Evolutionary conservation across 2,797 vertebrate genomes (phyloP).

Genomic region (Ibycter americanus): DNA sequence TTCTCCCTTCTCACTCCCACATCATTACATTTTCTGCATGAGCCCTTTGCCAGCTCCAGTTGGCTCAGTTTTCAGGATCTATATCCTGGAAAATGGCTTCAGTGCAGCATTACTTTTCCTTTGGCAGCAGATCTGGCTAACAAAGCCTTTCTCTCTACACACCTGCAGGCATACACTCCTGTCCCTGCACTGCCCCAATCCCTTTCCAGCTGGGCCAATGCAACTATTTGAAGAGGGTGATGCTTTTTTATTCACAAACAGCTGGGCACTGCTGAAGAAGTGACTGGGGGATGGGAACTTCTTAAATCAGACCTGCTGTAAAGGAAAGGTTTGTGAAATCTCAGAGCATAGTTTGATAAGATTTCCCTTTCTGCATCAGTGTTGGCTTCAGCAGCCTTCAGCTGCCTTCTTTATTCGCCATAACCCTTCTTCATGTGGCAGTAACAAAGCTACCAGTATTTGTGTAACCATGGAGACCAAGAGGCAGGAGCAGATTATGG

Average conservation of each 20-base stretch:
- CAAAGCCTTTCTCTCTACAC: background rate
- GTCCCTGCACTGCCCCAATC: background rate
- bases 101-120: background rate
- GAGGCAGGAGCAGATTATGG: background rate
- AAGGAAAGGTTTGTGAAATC: background rate
- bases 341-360: background rate
- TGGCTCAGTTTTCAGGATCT: background rate
- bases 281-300: background rate
- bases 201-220: background rate
- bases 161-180: background rate
- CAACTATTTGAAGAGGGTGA: background rate
- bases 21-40: background rate
- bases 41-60: background rate
- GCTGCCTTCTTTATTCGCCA: background rate
- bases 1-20: background rate
- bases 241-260: background rate
- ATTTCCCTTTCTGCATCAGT: background rate
- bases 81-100: background rate
- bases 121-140: background rate
- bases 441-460: background rate
- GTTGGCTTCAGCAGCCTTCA: background rate
- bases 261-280: background rate
- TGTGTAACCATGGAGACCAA: slow-evolving; percentile 47
- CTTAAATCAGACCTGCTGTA: background rate
- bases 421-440: background rate